phyloP scores from a whole-genome alignment of 2,797 vertebrate species.

The Phataginus tetradactyla region DNA sequence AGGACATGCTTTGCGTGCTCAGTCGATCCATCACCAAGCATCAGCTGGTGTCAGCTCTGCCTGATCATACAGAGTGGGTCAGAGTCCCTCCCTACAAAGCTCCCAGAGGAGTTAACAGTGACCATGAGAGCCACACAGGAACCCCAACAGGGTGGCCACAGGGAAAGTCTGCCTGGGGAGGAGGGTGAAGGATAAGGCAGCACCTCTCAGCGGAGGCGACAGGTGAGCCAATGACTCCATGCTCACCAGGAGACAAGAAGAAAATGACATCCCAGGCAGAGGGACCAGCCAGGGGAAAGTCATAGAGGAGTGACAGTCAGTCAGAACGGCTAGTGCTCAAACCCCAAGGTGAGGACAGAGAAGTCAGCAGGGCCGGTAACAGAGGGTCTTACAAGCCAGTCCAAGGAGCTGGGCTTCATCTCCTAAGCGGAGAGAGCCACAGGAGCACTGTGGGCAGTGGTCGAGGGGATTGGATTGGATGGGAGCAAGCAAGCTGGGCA shows the following conservation, averaged over 20 bases:
- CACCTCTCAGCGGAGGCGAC: background rate
- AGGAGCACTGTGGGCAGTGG: background rate
- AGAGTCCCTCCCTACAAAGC: background rate
- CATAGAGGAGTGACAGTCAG: background rate
- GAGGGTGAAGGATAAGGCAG: background rate
- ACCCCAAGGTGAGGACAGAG: background rate
- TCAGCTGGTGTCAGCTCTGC: background rate
- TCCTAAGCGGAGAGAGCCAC: background rate
- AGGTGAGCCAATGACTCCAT: background rate
- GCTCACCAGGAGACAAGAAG: background rate
- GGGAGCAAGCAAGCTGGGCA: background rate
- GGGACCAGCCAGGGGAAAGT: background rate
- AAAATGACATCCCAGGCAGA: background rate
- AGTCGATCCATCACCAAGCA: background rate
- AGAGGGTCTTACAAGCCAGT: background rate
- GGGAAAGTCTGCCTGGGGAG: background rate
- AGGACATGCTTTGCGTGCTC: fast-evolving
- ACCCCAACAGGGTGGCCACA: background rate
- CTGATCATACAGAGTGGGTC: background rate
- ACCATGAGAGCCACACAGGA: background rate
- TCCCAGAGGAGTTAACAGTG: background rate
- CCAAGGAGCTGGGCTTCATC: background rate
- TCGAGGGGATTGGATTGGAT: too few species aligned
- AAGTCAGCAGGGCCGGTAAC: background rate
- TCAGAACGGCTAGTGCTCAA: background rate